phyloP scores from a whole-genome alignment of 2,113 vertebrate species.

The Leptobrachium leishanense region DNA sequence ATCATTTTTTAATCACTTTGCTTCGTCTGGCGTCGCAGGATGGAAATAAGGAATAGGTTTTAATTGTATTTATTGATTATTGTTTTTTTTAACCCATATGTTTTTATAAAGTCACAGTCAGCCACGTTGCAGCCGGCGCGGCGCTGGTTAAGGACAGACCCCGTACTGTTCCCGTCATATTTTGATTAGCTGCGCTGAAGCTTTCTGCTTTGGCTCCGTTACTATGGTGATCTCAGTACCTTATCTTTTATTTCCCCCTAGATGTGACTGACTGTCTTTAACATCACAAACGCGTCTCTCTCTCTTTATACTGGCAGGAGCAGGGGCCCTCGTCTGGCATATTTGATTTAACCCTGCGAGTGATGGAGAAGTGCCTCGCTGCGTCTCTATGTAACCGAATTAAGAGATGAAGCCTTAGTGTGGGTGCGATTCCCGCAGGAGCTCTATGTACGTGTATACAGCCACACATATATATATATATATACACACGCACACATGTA shows the following conservation, averaged over 20 bases:
- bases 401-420: too few species aligned
- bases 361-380: background rate
- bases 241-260: slow-evolving; percentile 61
- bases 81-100: too few species aligned
- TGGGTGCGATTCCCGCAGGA: background rate
- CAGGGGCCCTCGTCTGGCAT: slow-evolving; percentile 11
- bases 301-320: slow-evolving; percentile 18
- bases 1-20: too few species aligned
- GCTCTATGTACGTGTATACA: background rate
- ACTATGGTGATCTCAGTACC: slow-evolving; percentile 74
- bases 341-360: background rate
- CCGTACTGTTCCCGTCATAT: slow-evolving; percentile 42
- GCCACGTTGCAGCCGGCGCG: too few species aligned
- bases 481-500: too few species aligned
- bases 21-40: too few species aligned
- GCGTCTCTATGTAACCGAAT: too few species aligned
- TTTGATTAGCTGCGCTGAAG: slow-evolving; percentile 59
- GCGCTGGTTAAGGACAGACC: slow-evolving; percentile 32
- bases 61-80: too few species aligned
- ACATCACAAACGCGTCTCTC: slow-evolving; percentile 34
- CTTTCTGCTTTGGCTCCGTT: slow-evolving; percentile 62
- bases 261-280: slow-evolving; percentile 56
- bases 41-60: too few species aligned
- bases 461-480: too few species aligned
- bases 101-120: too few species aligned